These are phyloP conservation scores for Lota lota DNA, from an alignment of 2,113 vertebrate genomes.

Conservation along the genomic window DNA sequence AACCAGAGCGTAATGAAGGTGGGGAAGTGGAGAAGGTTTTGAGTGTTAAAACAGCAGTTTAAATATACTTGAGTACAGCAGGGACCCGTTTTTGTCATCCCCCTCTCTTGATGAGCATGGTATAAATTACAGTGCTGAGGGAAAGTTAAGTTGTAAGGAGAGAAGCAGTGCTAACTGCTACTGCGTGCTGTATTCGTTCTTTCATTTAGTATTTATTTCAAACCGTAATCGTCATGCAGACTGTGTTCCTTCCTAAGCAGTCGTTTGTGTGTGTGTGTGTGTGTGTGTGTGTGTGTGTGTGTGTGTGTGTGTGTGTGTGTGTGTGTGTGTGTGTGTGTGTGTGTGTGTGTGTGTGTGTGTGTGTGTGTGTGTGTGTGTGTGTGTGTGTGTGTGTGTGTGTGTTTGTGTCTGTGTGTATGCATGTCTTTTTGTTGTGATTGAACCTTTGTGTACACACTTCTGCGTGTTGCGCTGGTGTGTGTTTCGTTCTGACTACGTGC, in stretches of 20 bases:
- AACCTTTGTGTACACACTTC: neutral
- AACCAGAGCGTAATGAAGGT: neutral
- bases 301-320: neutral
- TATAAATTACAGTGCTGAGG: no score
- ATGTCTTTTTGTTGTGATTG: no score
- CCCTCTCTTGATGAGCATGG: no score
- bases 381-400: neutral
- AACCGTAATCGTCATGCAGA: no score
- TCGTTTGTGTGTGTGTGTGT: neutral
- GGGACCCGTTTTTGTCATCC: neutral
- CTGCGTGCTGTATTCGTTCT: no score
- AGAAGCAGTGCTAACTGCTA: no score
- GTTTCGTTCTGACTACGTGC: conserved; percentile 18
- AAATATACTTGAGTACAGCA: neutral
- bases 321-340: neutral
- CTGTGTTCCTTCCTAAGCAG: neutral
- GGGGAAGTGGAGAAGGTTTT: neutral
- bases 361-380: neutral
- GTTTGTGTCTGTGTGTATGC: neutral
- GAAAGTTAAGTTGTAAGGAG: no score
- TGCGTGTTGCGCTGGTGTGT: neutral
- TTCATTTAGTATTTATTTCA: no score
- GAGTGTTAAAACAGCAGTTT: neutral
- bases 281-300: neutral
- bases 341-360: neutral